phyloP scores from a whole-genome alignment of 2,888 invertebrate species.

The Leptopilina syphax region DNA sequence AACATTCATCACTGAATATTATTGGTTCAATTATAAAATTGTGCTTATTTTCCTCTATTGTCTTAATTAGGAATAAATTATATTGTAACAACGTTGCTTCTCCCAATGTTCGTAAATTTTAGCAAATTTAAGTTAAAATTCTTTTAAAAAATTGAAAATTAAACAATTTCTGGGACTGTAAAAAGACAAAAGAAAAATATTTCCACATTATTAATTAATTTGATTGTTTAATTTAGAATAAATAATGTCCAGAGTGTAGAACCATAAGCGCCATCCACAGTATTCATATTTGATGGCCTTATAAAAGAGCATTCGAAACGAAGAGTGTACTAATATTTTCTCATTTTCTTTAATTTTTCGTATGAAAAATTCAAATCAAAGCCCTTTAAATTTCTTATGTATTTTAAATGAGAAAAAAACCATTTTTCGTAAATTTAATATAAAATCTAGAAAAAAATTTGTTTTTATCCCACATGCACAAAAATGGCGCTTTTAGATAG shows the following conservation, averaged over 20 bases:
- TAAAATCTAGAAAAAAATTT: no score
- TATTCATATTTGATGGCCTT: constrained; percentile 99
- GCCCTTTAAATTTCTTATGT: no score
- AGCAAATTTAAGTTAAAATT: constrained; percentile 97
- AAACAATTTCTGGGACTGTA: constrained; percentile 17
- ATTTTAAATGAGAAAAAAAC: no score
- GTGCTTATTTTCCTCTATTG: constrained; percentile 96
- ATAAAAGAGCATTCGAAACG: constrained; percentile 97
- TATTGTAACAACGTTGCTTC: constrained; percentile 94
- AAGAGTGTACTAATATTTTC: constrained; percentile 96
- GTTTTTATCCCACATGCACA: no score
- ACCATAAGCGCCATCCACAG: constrained; percentile 99
- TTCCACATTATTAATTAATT: background rate
- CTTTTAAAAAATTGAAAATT: constrained; percentile 83
- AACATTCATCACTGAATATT: constrained; percentile 75
- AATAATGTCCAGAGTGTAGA: constrained; percentile 98
- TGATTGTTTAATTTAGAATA: constrained; percentile 92
- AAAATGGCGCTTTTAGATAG: no score
- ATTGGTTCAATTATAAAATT: constrained; percentile 95
- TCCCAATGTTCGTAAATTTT: constrained; percentile 99
- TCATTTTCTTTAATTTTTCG: constrained; percentile 96
- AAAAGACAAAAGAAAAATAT: background rate
- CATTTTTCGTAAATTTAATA: no score
- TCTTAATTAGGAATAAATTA: constrained; percentile 95
- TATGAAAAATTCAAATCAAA: no score